Evolutionary conservation across 2,888 invertebrate genomes (phyloP).

Genomic region (Camptogramma bilineatum): DNA sequence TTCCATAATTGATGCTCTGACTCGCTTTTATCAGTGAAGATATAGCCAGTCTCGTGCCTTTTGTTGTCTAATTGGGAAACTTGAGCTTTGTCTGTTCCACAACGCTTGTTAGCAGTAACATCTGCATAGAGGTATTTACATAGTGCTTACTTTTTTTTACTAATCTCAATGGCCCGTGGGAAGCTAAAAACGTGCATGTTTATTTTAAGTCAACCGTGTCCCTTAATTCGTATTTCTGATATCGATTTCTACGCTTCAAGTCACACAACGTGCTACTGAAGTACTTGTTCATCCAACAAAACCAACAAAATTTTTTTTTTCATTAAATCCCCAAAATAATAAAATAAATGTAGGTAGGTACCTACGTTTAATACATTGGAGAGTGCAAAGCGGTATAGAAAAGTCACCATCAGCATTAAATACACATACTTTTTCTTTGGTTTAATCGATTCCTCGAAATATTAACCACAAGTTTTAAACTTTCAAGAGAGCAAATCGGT

Average conservation of each 20-base stretch:
- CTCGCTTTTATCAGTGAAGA: constrained; percentile 61
- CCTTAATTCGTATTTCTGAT: not conserved
- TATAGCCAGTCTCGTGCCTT: constrained; percentile 38
- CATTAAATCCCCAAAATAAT: too few species aligned
- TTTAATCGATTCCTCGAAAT: not conserved
- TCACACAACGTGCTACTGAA: not conserved
- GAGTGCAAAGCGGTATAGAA: not conserved
- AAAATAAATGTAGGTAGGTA: too few species aligned
- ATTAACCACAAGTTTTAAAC: too few species aligned
- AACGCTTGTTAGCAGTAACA: not conserved
- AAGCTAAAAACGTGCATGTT: too few species aligned
- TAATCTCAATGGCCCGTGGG: too few species aligned
- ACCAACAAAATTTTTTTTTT: too few species aligned
- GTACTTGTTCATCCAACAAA: too few species aligned
- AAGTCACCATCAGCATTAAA: not conserved
- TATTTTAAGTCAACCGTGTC: too few species aligned
- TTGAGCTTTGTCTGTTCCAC: constrained; percentile 14
- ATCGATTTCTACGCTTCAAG: not conserved
- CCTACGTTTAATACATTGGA: too few species aligned
- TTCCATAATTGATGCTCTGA: constrained; percentile 71
- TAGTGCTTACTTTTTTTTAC: not conserved
- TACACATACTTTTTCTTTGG: not conserved
- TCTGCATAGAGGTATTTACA: not conserved
- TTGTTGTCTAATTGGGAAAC: constrained; percentile 34
- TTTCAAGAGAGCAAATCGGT: constrained; percentile 20